These are phyloP conservation scores for Ametastegia equiseti DNA, from an alignment of 2,888 invertebrate genomes.

Conservation along the genomic window DNA sequence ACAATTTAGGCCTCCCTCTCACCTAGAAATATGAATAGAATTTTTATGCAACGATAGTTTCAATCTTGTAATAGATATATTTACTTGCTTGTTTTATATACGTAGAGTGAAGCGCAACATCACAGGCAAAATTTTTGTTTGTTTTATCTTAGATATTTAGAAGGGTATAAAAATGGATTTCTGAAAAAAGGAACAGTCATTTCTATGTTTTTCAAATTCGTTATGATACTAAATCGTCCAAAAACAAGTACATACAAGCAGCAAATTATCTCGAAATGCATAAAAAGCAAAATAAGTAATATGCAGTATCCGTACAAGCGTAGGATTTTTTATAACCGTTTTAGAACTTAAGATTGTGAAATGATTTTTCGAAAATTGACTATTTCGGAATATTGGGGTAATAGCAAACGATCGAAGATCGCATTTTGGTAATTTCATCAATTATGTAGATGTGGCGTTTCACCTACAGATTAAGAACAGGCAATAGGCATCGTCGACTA, in stretches of 20 bases:
- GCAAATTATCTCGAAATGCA: neutral
- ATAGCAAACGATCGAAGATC: neutral
- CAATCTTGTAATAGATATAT: neutral
- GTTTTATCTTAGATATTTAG: too few species aligned
- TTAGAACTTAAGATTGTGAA: neutral
- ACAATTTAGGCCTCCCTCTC: constrained; percentile 95
- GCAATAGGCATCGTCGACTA: neutral
- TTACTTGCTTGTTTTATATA: neutral
- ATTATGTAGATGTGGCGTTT: neutral
- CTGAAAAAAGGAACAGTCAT: neutral
- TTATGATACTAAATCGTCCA: neutral
- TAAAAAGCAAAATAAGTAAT: neutral
- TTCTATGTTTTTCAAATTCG: neutral
- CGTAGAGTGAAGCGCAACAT: constrained; percentile 1
- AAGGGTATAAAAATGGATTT: neutral
- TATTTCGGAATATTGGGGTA: neutral
- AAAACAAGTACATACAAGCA: neutral
- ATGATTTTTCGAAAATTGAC: neutral
- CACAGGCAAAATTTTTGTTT: neutral
- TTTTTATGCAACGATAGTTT: neutral
- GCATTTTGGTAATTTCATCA: neutral
- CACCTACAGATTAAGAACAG: neutral
- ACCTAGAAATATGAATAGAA: constrained; percentile 70
- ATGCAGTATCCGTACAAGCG: neutral
- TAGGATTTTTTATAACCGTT: neutral